Conservation (phyloP, 2,888 invertebrate species). For the Bellardia pandia region DNA sequence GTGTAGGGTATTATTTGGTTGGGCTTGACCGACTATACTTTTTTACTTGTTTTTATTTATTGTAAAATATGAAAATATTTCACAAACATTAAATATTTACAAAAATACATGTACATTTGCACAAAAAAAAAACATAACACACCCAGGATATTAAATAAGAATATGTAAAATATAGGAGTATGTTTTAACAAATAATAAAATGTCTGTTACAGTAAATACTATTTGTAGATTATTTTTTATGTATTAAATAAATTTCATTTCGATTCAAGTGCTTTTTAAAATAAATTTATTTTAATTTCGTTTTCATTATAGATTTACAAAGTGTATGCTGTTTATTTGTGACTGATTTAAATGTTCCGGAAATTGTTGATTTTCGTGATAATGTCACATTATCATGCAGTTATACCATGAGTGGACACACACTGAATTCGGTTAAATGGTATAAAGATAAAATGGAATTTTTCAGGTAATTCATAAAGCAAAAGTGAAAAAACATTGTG, state of each 20-base stretch:
- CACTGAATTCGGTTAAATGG: slow-evolving; percentile 85
- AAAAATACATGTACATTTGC: not conserved
- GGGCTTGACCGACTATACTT: no score
- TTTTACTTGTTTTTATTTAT: no score
- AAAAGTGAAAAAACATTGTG: no score
- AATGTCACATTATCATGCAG: slow-evolving; percentile 84
- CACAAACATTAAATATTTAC: slow-evolving; percentile 17
- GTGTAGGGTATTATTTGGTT: no score
- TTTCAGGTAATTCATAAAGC: slow-evolving; percentile 82
- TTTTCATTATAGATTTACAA: slow-evolving; percentile 77
- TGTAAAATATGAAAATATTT: not conserved
- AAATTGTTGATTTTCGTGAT: slow-evolving; percentile 85
- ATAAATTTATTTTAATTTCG: slow-evolving; percentile 44
- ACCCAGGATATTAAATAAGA: slow-evolving; percentile 51
- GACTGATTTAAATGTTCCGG: slow-evolving; percentile 84
- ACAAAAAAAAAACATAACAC: not conserved
- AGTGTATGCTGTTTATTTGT: slow-evolving; percentile 80
- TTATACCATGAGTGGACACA: slow-evolving; percentile 85
- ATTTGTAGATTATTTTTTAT: not conserved
- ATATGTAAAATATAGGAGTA: not conserved
- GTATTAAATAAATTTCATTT: slow-evolving; percentile 25
- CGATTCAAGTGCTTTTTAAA: slow-evolving; percentile 4
- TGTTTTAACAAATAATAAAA: not conserved
- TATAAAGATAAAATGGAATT: slow-evolving; percentile 85
- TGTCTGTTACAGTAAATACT: not conserved